Conservation (phyloP, 2,888 invertebrate genomes). For the Apeira syringaria region DNA sequence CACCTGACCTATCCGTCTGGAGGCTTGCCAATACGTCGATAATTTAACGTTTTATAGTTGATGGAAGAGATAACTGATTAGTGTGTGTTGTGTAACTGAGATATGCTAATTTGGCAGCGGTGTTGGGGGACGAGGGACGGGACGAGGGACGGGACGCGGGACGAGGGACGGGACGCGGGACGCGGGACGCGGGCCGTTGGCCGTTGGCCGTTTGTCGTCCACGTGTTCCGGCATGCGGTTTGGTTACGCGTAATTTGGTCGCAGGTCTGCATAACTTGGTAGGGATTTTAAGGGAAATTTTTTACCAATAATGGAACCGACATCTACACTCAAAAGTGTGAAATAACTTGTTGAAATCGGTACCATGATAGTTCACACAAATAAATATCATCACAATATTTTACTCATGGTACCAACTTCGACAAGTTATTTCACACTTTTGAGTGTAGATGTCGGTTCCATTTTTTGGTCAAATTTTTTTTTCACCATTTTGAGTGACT, state of each 20-base stretch:
- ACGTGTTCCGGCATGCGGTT: background rate
- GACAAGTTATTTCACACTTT: no score
- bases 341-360: no score
- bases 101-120: slow-evolving; percentile 10
- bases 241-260: slow-evolving; percentile 1
- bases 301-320: no score
- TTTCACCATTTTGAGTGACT: no score
- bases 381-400: no score
- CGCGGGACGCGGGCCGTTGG: slow-evolving; percentile 1
- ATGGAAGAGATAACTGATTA: slow-evolving; percentile 31
- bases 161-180: slow-evolving; percentile 11
- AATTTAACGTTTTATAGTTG: slow-evolving; percentile 38
- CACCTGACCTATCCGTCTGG: slow-evolving; percentile 60
- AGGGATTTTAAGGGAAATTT: no score
- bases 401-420: no score
- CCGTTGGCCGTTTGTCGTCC: slow-evolving; percentile 7
- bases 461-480: no score
- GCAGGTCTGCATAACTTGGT: slow-evolving; percentile 13
- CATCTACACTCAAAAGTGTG: no score
- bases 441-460: no score
- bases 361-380: no score
- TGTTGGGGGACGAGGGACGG: no score
- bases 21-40: slow-evolving; percentile 53
- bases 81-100: slow-evolving; percentile 5
- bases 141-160: slow-evolving; percentile 7